Conservation (phyloP, 2,113 vertebrate species). For the Tretioscincus oriximinensis region DNA sequence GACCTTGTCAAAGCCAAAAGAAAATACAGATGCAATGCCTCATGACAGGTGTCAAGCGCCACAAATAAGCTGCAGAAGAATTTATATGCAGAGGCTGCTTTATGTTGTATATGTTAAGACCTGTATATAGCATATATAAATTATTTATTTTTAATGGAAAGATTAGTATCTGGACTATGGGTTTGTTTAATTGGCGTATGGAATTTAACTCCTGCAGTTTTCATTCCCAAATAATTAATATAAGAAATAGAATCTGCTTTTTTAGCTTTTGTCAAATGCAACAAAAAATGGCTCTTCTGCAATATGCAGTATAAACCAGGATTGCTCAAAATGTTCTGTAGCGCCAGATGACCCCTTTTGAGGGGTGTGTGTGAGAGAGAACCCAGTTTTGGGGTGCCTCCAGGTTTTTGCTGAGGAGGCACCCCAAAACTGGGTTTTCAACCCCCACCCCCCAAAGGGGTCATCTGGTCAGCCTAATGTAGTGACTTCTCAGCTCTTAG, state of each 20-base stretch:
- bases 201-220: not conserved
- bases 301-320: no score
- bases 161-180: not conserved
- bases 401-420: no score
- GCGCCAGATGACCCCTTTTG: no score
- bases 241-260: not conserved
- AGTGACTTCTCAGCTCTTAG: no score
- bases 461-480: no score
- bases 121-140: not conserved
- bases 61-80: not conserved
- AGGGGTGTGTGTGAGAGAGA: no score
- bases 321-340: no score
- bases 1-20: not conserved
- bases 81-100: not conserved
- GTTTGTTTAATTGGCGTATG: not conserved
- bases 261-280: not conserved
- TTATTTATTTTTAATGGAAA: not conserved
- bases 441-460: no score
- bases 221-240: not conserved
- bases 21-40: not conserved
- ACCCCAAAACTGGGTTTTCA: no score
- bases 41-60: not conserved
- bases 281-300: no score
- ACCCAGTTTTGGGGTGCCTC: no score
- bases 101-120: not conserved